Conservation (phyloP, 2,888 invertebrate genomes). For the Hipparchia semele region DNA sequence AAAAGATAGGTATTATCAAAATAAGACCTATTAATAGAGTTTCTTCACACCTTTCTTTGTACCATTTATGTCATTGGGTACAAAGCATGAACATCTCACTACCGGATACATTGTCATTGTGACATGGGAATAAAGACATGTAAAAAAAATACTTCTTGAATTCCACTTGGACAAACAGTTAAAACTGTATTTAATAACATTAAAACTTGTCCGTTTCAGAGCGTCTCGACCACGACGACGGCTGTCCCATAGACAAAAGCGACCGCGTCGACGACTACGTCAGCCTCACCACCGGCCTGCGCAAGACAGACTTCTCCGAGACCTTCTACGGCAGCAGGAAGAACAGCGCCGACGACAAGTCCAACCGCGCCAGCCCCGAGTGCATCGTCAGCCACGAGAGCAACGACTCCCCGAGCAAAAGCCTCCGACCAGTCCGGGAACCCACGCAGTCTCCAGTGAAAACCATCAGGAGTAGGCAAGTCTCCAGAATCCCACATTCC, state of each 20-base stretch:
- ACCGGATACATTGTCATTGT: no score
- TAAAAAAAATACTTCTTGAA: no score
- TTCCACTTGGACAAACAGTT: not conserved
- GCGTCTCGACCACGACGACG: constrained; percentile 84
- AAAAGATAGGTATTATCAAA: no score
- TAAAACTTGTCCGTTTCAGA: constrained; percentile 67
- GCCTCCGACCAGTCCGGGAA: constrained; percentile 68
- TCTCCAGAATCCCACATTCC: constrained; percentile 75
- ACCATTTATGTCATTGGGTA: no score
- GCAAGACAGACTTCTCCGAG: constrained; percentile 87
- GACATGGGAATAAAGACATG: no score
- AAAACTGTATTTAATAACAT: not conserved
- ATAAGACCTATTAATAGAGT: no score
- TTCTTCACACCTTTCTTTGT: no score
- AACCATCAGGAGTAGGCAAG: constrained; percentile 69
- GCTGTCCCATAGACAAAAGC: constrained; percentile 67
- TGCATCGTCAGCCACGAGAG: constrained; percentile 66
- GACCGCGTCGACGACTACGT: constrained; percentile 82
- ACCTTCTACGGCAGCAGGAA: constrained; percentile 83
- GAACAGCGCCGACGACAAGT: constrained; percentile 68
- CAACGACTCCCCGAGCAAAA: constrained; percentile 74
- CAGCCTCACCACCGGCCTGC: constrained; percentile 86
- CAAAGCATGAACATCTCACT: no score
- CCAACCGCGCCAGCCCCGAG: constrained; percentile 70
- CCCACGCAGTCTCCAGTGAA: constrained; percentile 66